Base-by-base conservation (phyloP, 1,140 invertebrate species). In the Solenopsis invicta region DNA sequence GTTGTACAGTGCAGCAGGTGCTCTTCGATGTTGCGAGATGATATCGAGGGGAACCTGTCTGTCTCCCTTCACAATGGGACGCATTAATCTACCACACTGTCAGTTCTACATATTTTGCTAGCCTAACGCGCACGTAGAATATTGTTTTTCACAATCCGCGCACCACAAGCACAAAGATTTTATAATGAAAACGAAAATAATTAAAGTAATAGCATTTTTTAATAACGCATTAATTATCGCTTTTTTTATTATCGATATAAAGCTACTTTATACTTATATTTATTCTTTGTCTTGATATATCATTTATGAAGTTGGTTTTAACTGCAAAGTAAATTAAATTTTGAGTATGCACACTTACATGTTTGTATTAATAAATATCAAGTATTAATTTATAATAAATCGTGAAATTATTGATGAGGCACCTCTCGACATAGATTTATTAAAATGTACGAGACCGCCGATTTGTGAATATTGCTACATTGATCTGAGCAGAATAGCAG, bases 391-490 rank as follows among this genome's bases (percentile, higher is more conserved):
- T 41, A 29, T 29, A 45, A 72, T 72, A 74, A 56, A 74, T 74
- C 12, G 18, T 45, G 16, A 24, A 50, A 41, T 37, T 80, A 16
- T 80, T 69, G n/a, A 80, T 54, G 12, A 66, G 24, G 12, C 18
- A 52, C 21, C 12, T 69, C 16, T 69, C 34, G 21, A 69, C 13
- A 54, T 13, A 29, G 0, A 1, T 72, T 74, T 82, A 82, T 82
- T 82, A 74, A 82, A 82, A 82, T 82, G 69, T 45, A 82, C 37
- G 67, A 82, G 66, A 48, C n/a, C 37, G 8, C 2, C 16, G 2
- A 59, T 82, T 74, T 16, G 24, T 34, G 29, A 12, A n/a, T 29
- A 48, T 29, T 12, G 16, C 21, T 37, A 4, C 12, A 29, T 24
- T 29, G 1, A 18, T 12, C 16, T 8, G 12, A 45, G 16, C 24